These are phyloP conservation scores for Leptogaster cylindrica DNA, from an alignment of 2,888 invertebrate species.

Conservation along the genomic window DNA sequence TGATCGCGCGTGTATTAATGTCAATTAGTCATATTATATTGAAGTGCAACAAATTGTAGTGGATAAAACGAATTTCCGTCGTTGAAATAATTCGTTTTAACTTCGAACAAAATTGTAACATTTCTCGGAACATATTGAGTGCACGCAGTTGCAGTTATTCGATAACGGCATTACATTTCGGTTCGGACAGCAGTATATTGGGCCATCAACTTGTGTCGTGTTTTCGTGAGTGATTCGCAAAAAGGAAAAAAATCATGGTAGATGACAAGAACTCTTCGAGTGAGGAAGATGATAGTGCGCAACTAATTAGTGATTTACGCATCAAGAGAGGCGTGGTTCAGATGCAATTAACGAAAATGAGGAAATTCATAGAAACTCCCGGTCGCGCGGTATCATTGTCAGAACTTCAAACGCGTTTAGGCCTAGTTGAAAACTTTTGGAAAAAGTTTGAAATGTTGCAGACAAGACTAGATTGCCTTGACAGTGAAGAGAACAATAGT, in stretches of 20 bases:
- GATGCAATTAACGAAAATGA: background rate
- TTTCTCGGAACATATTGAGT: background rate
- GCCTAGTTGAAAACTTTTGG: background rate
- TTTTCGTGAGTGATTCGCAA: background rate
- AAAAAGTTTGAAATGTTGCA: background rate
- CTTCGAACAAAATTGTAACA: background rate
- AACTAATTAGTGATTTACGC: background rate
- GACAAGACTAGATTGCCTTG: background rate
- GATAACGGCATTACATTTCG: background rate
- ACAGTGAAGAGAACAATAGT: background rate
- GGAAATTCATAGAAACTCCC: background rate
- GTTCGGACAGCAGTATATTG: background rate
- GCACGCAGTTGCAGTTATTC: background rate
- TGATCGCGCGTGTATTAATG: background rate
- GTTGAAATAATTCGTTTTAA: background rate
- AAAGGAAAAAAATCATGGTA: too few relatives aligned
- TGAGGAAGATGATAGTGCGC: too few relatives aligned
- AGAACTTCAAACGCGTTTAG: background rate
- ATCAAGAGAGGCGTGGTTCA: background rate
- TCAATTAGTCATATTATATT: background rate
- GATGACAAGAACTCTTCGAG: too few relatives aligned
- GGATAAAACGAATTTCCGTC: too few relatives aligned
- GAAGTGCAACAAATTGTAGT: background rate
- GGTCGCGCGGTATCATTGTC: background rate
- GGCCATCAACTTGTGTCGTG: background rate